These are phyloP conservation scores for Centrocercus urophasianus DNA, from an alignment of 2,113 vertebrate species.

Conservation along the genomic window DNA sequence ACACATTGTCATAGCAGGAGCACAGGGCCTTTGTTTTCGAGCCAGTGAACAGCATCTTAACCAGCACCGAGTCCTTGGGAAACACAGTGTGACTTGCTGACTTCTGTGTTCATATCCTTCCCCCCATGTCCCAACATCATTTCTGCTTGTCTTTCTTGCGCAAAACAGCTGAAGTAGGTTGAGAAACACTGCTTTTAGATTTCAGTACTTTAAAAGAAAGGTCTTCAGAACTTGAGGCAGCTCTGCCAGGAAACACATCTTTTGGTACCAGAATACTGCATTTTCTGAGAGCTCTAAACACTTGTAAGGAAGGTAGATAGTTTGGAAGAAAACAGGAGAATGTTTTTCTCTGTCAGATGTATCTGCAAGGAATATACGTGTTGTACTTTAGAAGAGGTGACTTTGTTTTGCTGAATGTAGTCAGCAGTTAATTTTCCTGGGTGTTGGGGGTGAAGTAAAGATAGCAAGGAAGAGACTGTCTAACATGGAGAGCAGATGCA, in stretches of 20 bases:
- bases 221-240: not conserved
- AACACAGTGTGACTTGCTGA: not conserved
- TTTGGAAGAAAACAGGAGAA: not conserved
- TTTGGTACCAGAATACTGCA: accelerated
- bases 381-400: not conserved
- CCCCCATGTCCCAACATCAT: accelerated
- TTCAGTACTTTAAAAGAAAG: accelerated
- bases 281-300: accelerated
- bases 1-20: not conserved
- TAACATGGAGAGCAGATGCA: accelerated
- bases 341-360: not conserved
- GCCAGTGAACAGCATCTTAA: accelerated
- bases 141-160: not conserved
- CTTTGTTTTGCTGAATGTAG: not conserved
- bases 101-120: not conserved
- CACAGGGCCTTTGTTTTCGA: not conserved
- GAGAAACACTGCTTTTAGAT: accelerated
- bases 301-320: accelerated
- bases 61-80: not conserved
- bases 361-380: accelerated
- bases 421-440: not conserved
- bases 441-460: not conserved
- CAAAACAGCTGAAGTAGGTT: not conserved
- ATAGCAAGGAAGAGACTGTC: not conserved
- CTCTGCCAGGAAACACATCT: not conserved